phyloP scores from a whole-genome alignment of 2,797 vertebrate genomes.

The Gorsachius magnificus region DNA sequence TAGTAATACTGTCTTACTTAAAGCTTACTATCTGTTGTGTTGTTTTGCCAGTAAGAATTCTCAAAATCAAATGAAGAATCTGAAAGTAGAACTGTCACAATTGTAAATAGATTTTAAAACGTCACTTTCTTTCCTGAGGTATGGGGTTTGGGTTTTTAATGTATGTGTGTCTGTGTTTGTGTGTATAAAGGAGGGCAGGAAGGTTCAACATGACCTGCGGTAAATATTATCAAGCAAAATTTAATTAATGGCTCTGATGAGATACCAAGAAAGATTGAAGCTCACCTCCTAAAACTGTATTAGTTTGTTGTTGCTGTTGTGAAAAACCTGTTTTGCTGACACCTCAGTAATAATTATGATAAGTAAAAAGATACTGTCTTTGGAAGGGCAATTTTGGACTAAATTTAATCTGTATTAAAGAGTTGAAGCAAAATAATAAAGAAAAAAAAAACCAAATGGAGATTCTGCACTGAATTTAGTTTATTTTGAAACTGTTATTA shows the following conservation, averaged over 20 bases:
- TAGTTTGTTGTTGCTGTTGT: background rate
- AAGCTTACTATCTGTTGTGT: background rate
- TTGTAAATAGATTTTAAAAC: background rate
- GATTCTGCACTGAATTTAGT: background rate
- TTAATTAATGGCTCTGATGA: background rate
- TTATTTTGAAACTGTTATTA: background rate
- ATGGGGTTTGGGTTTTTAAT: background rate
- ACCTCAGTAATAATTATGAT: background rate
- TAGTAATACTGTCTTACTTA: background rate
- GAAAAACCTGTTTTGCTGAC: background rate
- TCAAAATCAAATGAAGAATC: background rate
- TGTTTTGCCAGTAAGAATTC: background rate
- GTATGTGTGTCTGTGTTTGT: background rate
- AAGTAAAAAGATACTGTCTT: background rate
- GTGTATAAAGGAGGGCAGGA: background rate
- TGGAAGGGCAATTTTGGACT: background rate
- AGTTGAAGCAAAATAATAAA: background rate
- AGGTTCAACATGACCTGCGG: background rate
- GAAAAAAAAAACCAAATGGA: background rate
- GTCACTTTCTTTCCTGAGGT: background rate
- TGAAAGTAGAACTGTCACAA: background rate
- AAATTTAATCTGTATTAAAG: background rate
- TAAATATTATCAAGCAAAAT: constrained; percentile 16
- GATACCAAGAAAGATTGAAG: background rate
- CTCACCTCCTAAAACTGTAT: background rate